Evolutionary conservation across 2,888 invertebrate species (phyloP).

Genomic region (Odontomyia ornata): DNA sequence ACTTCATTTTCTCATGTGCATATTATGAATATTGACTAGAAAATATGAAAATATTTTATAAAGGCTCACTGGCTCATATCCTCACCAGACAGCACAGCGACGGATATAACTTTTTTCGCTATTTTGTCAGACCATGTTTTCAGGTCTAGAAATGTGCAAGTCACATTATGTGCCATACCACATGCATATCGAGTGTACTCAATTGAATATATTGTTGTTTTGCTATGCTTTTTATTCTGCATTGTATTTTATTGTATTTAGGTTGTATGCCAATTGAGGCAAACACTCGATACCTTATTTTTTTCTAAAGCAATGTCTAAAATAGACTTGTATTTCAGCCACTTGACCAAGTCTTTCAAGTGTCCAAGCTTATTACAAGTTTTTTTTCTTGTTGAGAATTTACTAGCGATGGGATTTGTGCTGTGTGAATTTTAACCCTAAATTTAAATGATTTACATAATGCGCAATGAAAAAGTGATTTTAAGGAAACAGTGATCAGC

Average conservation of each 20-base stretch:
- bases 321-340: conserved; percentile 9
- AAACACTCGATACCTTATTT: background rate
- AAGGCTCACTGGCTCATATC: too few relatives aligned
- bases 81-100: too few relatives aligned
- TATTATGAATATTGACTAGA: too few relatives aligned
- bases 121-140: too few relatives aligned
- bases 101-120: too few relatives aligned
- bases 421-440: conserved; percentile 3
- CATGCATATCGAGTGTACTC: too few relatives aligned
- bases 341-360: conserved; percentile 14
- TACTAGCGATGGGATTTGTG: background rate
- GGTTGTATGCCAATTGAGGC: background rate
- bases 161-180: conserved; percentile 1
- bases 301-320: background rate
- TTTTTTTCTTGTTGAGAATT: background rate
- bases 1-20: too few relatives aligned
- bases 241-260: background rate
- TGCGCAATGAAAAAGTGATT: too few relatives aligned
- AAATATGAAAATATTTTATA: too few relatives aligned
- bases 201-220: background rate
- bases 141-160: background rate
- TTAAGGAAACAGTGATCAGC: too few relatives aligned
- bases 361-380: conserved; percentile 3
- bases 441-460: too few relatives aligned
- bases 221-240: background rate